A percentile compares a stretch with the other conserved stretches of the same genome.
phyloP scores from a whole-genome alignment of 2,888 invertebrate genomes.

The Rhingia campestris region DNA sequence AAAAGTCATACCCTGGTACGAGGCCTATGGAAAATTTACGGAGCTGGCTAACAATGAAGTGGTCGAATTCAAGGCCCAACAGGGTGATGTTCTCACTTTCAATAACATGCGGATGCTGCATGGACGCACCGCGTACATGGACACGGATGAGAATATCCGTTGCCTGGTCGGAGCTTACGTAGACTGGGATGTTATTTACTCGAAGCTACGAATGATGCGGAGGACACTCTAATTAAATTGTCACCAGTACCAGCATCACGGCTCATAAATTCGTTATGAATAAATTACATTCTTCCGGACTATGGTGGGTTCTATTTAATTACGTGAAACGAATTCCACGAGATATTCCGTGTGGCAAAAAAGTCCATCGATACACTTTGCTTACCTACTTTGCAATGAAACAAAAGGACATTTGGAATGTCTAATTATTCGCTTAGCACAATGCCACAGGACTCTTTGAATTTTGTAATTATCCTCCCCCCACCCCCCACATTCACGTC shows the following conservation, averaged over 20 bases:
- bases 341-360: slow-evolving; percentile 16
- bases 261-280: slow-evolving; percentile 32
- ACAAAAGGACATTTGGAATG: slow-evolving; percentile 23
- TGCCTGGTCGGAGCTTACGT: slow-evolving; percentile 89
- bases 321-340: not conserved
- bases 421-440: slow-evolving; percentile 28
- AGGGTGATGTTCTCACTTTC: slow-evolving; percentile 88
- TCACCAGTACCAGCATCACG: not conserved
- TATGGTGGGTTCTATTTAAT: not conserved
- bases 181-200: slow-evolving; percentile 91
- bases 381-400: slow-evolving; percentile 25
- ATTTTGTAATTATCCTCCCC: slow-evolving; percentile 2
- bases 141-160: slow-evolving; percentile 83
- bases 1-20: slow-evolving; percentile 86
- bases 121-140: slow-evolving; percentile 87
- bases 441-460: not conserved
- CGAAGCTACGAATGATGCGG: slow-evolving; percentile 81
- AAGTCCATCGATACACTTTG: not conserved
- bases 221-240: slow-evolving; percentile 34
- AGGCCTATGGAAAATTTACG: slow-evolving; percentile 86
- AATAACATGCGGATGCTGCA: slow-evolving; percentile 89
- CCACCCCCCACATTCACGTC: not conserved
- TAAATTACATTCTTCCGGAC: slow-evolving; percentile 20
- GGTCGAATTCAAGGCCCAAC: slow-evolving; percentile 86
- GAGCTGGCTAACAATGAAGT: slow-evolving; percentile 85